Evolutionary conservation across 2,888 invertebrate species (phyloP), one percentile per base, ranked within the genome.

Genomic region (Temnothorax rugatulus): DNA sequence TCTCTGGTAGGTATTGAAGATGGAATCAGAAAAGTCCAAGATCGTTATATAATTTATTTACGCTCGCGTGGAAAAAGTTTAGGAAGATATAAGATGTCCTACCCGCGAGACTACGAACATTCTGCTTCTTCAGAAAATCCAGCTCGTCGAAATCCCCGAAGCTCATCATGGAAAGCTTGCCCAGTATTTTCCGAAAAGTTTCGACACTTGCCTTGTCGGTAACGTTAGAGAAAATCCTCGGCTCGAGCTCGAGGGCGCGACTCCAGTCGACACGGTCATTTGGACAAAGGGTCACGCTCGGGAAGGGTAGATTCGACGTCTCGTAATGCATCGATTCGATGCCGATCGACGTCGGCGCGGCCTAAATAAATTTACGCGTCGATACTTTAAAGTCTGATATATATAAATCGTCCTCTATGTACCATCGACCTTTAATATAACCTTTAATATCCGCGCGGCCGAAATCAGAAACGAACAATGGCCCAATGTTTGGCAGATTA

Each of bases 241-340:
- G 44, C 84, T 89, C 87, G 52, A 86, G 83, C 1, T 83, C 81
- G 15, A 85, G 66, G 8, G 88, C 91, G 47, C 91, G 90, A 15
- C 84, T 61, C 94, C 94, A 93, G 66, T 93, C 91, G 21, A 89
- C 92, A 15, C 92, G 88, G 52, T 92, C 91, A 21, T 85, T 87
- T 69, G 93, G 92, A 82, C 94, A 94, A 21, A 94, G 86, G 3
- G 91, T 92, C 29, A 94, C 90, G 9, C 93, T 92, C 9, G 94
- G 94, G 69, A 93, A 93, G 0, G 93, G 91, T 7, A 93, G 84
- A 25, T 91, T 87, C 3, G 91, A 90, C 69, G 91, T 91, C 25
- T 88, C 86, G 85, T 90, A 91, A 54, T 90, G 90, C 73, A 91
- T 93, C 38, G 92, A 92, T 25, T 92, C 90, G 52, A 94, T 91